Evolutionary conservation across 2,113 vertebrate species (phyloP).

Genomic region (Oryzias curvinotus): DNA sequence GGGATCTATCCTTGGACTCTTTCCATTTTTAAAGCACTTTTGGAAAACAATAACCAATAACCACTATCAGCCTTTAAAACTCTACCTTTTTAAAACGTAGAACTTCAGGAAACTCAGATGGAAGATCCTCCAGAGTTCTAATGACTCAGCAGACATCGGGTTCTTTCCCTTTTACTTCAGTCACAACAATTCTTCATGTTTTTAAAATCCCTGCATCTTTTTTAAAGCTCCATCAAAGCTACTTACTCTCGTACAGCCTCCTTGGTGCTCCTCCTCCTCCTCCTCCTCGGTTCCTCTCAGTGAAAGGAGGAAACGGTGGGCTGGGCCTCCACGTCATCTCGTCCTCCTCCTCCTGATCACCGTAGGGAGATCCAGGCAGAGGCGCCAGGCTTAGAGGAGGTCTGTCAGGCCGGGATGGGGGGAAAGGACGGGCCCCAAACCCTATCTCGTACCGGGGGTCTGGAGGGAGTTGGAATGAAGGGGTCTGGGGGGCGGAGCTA

Average conservation of each 20-base stretch:
- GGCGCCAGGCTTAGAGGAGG: conserved; percentile 65
- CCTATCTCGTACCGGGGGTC: conserved; percentile 59
- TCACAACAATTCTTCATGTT: too few species aligned
- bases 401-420: conserved; percentile 28
- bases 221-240: background rate
- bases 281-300: conserved; percentile 41
- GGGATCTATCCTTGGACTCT: too few species aligned
- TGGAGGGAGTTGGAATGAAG: conserved; percentile 35
- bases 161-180: too few species aligned
- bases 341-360: conserved; percentile 31
- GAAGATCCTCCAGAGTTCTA: too few species aligned
- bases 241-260: conserved; percentile 76
- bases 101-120: too few species aligned
- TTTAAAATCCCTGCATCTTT: too few species aligned
- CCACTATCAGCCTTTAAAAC: too few species aligned
- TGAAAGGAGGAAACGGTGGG: conserved; percentile 58
- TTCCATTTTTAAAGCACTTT: too few species aligned
- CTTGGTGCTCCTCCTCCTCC: conserved; percentile 35
- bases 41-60: too few species aligned
- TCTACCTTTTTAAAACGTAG: too few species aligned
- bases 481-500: conserved; percentile 26
- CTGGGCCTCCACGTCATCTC: conserved; percentile 50
- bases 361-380: conserved; percentile 50
- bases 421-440: conserved; percentile 50
- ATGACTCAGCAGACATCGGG: too few species aligned